phyloP scores from a whole-genome alignment of 2,113 vertebrate species.

The Columba livia region DNA sequence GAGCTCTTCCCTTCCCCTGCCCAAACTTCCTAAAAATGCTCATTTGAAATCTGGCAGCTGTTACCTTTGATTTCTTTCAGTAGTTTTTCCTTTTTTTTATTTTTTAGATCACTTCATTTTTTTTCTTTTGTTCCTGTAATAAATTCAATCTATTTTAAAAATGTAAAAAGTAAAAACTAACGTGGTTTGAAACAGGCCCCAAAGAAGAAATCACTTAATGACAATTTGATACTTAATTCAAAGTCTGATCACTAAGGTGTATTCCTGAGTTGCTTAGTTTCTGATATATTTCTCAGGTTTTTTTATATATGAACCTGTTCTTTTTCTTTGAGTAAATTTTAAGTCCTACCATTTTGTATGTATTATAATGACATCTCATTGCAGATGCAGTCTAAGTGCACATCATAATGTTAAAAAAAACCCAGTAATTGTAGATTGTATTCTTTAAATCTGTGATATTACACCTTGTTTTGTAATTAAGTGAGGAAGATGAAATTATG shows the following conservation, averaged over 20 bases:
- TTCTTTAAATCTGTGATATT: not conserved
- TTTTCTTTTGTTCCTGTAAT: not conserved
- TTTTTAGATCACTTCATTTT: not conserved
- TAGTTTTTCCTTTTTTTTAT: not conserved
- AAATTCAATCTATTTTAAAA: not conserved
- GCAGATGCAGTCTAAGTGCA: not conserved
- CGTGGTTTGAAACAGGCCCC: not conserved
- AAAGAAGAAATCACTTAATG: not conserved
- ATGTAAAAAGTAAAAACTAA: not conserved
- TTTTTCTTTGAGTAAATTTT: not conserved
- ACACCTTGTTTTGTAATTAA: not conserved
- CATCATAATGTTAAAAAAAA: not conserved
- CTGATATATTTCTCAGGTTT: not conserved
- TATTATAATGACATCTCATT: not conserved
- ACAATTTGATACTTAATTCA: not conserved
- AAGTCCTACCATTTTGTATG: not conserved
- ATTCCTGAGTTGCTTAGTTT: not conserved
- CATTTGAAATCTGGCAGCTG: conserved; percentile 28
- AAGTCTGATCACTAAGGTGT: not conserved
- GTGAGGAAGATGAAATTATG: not conserved
- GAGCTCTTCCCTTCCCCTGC: not conserved
- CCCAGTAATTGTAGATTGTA: not conserved
- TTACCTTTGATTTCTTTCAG: conserved; percentile 18
- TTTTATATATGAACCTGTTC: not conserved
- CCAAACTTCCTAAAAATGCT: conserved; percentile 31